phyloP scores from a whole-genome alignment of 1,140 invertebrate species.

The Augochlora pura region DNA sequence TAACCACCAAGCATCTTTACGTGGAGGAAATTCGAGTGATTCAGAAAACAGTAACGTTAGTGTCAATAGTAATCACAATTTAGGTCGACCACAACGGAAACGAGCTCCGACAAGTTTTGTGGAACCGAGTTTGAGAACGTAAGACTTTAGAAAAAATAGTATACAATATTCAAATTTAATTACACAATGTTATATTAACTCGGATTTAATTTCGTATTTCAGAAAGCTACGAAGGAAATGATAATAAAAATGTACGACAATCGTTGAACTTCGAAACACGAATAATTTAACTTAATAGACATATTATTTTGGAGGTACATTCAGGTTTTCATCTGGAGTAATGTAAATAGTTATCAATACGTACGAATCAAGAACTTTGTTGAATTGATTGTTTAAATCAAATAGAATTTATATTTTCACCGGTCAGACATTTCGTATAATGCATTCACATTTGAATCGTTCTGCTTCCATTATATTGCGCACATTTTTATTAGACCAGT shows the following conservation, averaged over 20 bases:
- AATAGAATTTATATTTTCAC: not conserved
- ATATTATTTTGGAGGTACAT: not conserved
- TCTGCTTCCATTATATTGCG: slow-evolving; percentile 25
- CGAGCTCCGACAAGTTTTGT: slow-evolving; percentile 64
- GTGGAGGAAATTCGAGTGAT: slow-evolving; percentile 50
- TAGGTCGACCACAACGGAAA: slow-evolving; percentile 62
- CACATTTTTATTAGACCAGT: slow-evolving; percentile 10
- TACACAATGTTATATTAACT: not conserved
- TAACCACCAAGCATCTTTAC: slow-evolving; percentile 8
- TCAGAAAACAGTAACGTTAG: slow-evolving; percentile 62
- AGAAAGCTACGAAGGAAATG: slow-evolving; percentile 50
- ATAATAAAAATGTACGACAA: not conserved
- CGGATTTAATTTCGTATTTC: slow-evolving; percentile 27
- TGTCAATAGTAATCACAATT: slow-evolving; percentile 20
- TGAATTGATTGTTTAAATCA: not conserved
- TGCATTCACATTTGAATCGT: not conserved
- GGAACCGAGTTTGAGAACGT: slow-evolving; percentile 68
- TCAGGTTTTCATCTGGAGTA: not conserved
- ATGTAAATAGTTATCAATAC: slow-evolving; percentile 32
- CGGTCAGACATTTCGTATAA: not conserved
- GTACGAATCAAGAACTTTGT: not conserved
- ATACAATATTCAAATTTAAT: not conserved
- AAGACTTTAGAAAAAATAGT: slow-evolving; percentile 54
- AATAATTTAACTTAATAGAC: not conserved
- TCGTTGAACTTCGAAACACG: not conserved